Conservation (phyloP, 2,113 vertebrate genomes). For the Anhinga rufa region DNA sequence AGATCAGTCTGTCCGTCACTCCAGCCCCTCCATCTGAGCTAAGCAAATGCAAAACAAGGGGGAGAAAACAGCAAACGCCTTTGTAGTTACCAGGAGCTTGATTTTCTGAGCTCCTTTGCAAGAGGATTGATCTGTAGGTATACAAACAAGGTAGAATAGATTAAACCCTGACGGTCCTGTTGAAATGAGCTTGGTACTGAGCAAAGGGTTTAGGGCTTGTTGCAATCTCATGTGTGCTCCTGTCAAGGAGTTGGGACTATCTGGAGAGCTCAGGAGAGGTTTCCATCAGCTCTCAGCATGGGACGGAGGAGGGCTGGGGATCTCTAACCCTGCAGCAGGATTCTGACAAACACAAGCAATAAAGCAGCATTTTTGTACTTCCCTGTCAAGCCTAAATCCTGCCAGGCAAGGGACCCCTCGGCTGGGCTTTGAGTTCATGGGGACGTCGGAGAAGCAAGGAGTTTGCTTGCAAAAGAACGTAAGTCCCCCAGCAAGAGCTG, state of each 20-base stretch:
- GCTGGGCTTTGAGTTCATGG: not conserved
- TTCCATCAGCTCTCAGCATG: not conserved
- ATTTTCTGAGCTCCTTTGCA: not conserved
- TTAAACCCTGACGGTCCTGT: not conserved
- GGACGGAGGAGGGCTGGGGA: not conserved
- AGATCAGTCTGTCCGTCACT: not conserved
- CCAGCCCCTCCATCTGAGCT: not conserved
- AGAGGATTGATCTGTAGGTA: not conserved
- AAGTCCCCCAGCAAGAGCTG: not conserved
- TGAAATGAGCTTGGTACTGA: not conserved
- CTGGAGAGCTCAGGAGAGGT: not conserved
- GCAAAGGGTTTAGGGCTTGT: not conserved
- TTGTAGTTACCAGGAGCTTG: not conserved
- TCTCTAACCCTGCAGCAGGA: not conserved
- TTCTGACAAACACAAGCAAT: not conserved
- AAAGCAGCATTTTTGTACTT: not conserved
- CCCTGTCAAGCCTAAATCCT: not conserved
- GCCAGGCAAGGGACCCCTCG: not conserved
- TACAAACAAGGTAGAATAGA: not conserved
- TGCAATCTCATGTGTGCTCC: not conserved
- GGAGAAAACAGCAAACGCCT: not conserved
- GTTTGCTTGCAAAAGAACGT: not conserved
- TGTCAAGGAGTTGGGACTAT: not conserved
- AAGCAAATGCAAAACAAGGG: not conserved
- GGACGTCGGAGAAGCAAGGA: fast-evolving